Evolutionary conservation across 2,113 vertebrate species (phyloP).

Genomic region (Oxyura jamaicensis): DNA sequence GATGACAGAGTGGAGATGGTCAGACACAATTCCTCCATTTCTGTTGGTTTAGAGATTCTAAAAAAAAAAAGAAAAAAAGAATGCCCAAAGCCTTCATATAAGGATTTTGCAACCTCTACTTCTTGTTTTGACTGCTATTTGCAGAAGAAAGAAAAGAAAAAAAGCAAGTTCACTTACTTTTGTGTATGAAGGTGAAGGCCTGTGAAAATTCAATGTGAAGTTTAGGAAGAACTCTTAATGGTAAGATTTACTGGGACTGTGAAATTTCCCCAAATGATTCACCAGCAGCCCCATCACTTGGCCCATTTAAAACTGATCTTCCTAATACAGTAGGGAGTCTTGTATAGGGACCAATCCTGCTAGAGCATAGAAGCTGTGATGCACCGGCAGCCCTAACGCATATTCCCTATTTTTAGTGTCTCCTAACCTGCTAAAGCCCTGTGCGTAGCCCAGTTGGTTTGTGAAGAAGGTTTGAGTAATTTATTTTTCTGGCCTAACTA

Average conservation of each 20-base stretch:
- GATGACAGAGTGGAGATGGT: background rate
- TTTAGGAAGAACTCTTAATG: background rate
- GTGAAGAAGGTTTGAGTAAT: background rate
- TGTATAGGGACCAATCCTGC: background rate
- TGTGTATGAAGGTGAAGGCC: background rate
- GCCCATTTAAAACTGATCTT: background rate
- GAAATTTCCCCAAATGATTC: background rate
- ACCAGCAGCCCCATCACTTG: background rate
- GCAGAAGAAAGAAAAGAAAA: background rate
- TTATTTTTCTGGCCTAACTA: background rate
- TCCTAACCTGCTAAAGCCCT: background rate
- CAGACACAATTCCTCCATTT: background rate
- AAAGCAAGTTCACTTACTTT: background rate
- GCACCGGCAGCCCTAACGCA: background rate
- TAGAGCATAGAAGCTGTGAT: background rate
- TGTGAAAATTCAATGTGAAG: background rate
- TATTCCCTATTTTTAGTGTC: background rate
- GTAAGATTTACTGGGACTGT: background rate
- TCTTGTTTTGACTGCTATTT: background rate
- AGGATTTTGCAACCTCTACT: background rate
- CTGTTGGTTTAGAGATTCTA: background rate
- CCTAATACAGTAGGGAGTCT: background rate
- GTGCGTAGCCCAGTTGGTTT: background rate
- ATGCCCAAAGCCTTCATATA: background rate
- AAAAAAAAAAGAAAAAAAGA: background rate